A percentile compares a stretch with the other conserved stretches of the same genome.
Evolutionary conservation across 2,113 vertebrate genomes (phyloP).

Genomic region (Macquaria ambigua): DNA sequence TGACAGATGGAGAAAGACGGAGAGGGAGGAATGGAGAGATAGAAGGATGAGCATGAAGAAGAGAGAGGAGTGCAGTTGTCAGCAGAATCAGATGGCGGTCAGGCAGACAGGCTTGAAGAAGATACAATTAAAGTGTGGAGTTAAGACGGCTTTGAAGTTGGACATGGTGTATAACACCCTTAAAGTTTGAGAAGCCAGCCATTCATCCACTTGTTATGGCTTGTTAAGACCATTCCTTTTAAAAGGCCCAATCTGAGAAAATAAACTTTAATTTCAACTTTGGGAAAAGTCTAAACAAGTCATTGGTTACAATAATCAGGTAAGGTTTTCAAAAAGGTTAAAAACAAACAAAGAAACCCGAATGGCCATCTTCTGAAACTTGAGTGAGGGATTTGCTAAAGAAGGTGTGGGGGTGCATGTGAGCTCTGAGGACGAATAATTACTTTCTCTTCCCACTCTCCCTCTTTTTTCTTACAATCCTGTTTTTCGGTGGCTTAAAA

Average conservation of each 20-base stretch:
- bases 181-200: slow-evolving; percentile 76
- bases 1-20: slow-evolving; percentile 55
- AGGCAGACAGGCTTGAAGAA: slow-evolving; percentile 86
- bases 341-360: slow-evolving; percentile 10
- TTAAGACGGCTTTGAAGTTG: slow-evolving; percentile 92
- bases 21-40: slow-evolving; percentile 71
- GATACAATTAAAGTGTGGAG: slow-evolving; percentile 91
- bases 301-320: slow-evolving; percentile 44
- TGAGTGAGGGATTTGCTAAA: slow-evolving; percentile 40
- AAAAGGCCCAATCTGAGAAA: slow-evolving; percentile 81
- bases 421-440: slow-evolving; percentile 77
- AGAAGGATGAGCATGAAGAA: slow-evolving; percentile 73
- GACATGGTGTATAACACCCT: slow-evolving; percentile 85
- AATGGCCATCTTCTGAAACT: slow-evolving; percentile 63
- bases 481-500: slow-evolving; percentile 85
- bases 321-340: slow-evolving; percentile 36
- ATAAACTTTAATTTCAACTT: slow-evolving; percentile 84
- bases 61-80: slow-evolving; percentile 84
- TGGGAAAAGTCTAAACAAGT: slow-evolving; percentile 68
- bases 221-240: slow-evolving; percentile 81
- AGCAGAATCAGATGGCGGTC: slow-evolving; percentile 88
- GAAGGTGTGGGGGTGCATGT: slow-evolving; percentile 51
- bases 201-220: slow-evolving; percentile 84
- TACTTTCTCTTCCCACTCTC: slow-evolving; percentile 70
- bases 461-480: slow-evolving; percentile 76